Conservation (phyloP, 1,140 invertebrate genomes). For the Pantala flavescens region DNA sequence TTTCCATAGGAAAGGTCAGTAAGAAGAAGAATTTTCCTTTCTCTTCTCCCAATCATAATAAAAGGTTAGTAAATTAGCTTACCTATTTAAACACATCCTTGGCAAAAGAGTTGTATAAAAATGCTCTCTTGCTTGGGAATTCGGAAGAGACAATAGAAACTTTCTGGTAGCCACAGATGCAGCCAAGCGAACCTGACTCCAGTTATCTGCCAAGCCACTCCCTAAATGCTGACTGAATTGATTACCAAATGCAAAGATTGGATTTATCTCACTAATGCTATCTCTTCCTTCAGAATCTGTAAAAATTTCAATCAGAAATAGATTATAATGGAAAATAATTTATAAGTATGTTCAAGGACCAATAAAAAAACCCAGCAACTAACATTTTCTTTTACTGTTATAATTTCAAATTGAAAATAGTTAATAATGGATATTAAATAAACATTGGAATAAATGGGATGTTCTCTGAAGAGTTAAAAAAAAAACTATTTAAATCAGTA, state of each 20-base stretch:
- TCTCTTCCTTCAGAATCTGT: conserved; percentile 23
- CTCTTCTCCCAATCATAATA: no score
- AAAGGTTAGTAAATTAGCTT: no score
- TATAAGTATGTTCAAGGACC: not conserved
- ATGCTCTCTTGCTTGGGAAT: conserved; percentile 33
- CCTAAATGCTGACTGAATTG: conserved; percentile 37
- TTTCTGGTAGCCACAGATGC: conserved; percentile 42
- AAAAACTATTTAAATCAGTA: no score
- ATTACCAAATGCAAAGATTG: conserved; percentile 36
- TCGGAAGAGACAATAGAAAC: conserved; percentile 38
- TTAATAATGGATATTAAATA: no score
- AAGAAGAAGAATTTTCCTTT: no score
- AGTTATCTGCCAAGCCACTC: conserved; percentile 42
- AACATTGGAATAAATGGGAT: no score
- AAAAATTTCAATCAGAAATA: conserved; percentile 11
- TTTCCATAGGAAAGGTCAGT: no score
- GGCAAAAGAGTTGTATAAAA: conserved; percentile 42
- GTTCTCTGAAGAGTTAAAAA: no score
- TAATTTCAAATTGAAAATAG: no score
- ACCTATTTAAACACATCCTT: conserved; percentile 46
- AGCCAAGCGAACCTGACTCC: conserved; percentile 46
- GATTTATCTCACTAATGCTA: conserved; percentile 29
- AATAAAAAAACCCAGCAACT: no score
- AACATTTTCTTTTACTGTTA: no score
- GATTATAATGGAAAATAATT: not conserved